Base-by-base conservation (phyloP, 1,140 invertebrate genomes). In the Ruditapes philippinarum region DNA sequence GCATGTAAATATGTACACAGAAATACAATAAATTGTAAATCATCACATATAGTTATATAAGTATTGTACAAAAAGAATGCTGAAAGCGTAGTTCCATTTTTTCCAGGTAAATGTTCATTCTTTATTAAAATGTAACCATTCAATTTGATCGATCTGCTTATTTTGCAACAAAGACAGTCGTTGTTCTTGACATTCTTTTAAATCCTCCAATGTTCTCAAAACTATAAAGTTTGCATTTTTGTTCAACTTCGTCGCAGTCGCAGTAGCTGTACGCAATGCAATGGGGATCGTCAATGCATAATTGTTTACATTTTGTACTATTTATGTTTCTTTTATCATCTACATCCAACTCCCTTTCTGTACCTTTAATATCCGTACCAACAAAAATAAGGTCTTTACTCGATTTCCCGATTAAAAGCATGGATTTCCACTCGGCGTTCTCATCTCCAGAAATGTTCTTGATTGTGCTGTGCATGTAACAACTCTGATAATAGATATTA, bases 231-330 rank as follows among this genome's bases (percentile, higher is more conserved):
- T 45, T 49, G 7, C 73, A 76, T 45, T 49, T 76, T 42, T 25
- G 0, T 45, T 28, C 42, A 17, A 38, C 38, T 7, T 42, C 28
- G 4, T 36, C n/a, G 11, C 73, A 76, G 17, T 76, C 38, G 5
- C 73, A 76, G 11, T 76, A 45, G n/a, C 31, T 76, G n/a, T 38
- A 76, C 12, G 25, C 28, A 17, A 76, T 45, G 25, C 73, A 76
- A 40, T 76, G 1, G 36, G 17, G 38, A 49, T 76, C 73, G 4
- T 76, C 42, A 33, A 45, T 5, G 12, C 73, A 76, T 25, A 28
- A 14, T 28, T 76, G 9, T 22, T 38, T 7, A 45, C 73, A 76
- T 0, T 14, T 40, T 17, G 31, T 0, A 5, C 0, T 12, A 49
- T 49, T 25, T 25, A 12, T 40, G 7, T 17, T 12, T 22, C n/a